phyloP scores from a whole-genome alignment of 2,113 vertebrate genomes.

The Dipodomys merriami region DNA sequence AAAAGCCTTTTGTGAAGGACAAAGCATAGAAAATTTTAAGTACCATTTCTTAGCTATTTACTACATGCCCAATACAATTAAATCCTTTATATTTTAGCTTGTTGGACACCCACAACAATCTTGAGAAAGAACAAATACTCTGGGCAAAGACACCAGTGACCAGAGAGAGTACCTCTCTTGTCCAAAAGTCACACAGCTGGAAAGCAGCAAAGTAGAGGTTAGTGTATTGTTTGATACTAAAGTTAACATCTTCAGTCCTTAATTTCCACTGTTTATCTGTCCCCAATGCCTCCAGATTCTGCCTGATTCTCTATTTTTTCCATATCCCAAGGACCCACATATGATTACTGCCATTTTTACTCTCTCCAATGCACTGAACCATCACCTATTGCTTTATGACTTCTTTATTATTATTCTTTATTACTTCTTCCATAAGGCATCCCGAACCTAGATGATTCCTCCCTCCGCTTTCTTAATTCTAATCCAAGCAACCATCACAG shows the following conservation, averaged over 20 bases:
- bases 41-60: constrained; percentile 28
- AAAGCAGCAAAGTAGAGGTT: not conserved
- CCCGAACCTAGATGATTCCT: not conserved
- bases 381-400: not conserved
- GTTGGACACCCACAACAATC: not conserved
- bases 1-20: constrained; percentile 10
- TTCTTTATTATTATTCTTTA: too few relatives aligned
- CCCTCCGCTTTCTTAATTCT: not conserved
- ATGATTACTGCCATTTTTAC: not conserved
- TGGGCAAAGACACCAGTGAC: not conserved
- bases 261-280: not conserved
- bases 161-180: not conserved
- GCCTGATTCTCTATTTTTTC: constrained; percentile 8
- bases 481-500: not conserved
- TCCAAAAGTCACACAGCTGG: not conserved
- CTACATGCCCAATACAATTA: not conserved
- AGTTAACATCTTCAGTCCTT: not conserved
- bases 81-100: constrained; percentile 2
- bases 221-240: constrained; percentile 57
- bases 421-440: not conserved
- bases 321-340: not conserved
- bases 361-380: not conserved
- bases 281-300: not conserved
- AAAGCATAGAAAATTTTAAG: not conserved
- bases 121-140: not conserved